Evolutionary conservation across 53 echinoderm and acorn worm genomes (phyloP).

Genomic region (Patiria pectinifera): DNA sequence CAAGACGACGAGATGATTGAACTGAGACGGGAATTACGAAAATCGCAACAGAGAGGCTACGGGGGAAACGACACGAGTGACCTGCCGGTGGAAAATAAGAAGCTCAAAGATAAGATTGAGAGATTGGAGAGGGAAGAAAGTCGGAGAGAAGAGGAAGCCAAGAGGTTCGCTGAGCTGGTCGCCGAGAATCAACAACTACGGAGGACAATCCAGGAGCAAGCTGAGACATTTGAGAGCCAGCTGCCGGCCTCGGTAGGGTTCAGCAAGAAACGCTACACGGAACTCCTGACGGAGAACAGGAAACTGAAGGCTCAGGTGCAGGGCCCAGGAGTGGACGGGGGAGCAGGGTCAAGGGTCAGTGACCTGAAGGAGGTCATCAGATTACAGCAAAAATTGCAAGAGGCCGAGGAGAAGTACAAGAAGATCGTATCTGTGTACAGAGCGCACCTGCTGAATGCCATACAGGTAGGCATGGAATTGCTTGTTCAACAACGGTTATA

Average conservation of each 20-base stretch:
- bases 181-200: slow-evolving; percentile 77
- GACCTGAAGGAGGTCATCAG: slow-evolving; percentile 75
- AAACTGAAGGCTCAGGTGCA: slow-evolving; percentile 80
- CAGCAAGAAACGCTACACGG: slow-evolving; percentile 69
- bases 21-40: slow-evolving; percentile 60
- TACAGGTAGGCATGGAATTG: slow-evolving; percentile 77
- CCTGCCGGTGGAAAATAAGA: slow-evolving; percentile 57
- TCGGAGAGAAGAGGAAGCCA: slow-evolving; percentile 62
- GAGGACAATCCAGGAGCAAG: slow-evolving; percentile 51
- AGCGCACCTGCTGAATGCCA: slow-evolving; percentile 90
- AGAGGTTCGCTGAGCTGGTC: slow-evolving; percentile 63
- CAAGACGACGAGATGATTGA: slow-evolving; percentile 69
- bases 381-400: slow-evolving; percentile 73
- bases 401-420: slow-evolving; percentile 72
- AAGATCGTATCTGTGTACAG: slow-evolving; percentile 86
- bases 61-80: slow-evolving; percentile 36
- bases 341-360: neutral
- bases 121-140: slow-evolving; percentile 66
- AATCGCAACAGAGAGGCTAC: slow-evolving; percentile 29
- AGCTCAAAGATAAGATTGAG: slow-evolving; percentile 65
- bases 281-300: slow-evolving; percentile 79
- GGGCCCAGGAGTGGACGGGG: slow-evolving; percentile 17
- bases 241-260: slow-evolving; percentile 32
- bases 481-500: neutral
- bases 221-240: slow-evolving; percentile 32